Evolutionary conservation across 2,888 invertebrate species (phyloP), one percentile per base, ranked within the genome.

Genomic region (Axea sp.): DNA sequence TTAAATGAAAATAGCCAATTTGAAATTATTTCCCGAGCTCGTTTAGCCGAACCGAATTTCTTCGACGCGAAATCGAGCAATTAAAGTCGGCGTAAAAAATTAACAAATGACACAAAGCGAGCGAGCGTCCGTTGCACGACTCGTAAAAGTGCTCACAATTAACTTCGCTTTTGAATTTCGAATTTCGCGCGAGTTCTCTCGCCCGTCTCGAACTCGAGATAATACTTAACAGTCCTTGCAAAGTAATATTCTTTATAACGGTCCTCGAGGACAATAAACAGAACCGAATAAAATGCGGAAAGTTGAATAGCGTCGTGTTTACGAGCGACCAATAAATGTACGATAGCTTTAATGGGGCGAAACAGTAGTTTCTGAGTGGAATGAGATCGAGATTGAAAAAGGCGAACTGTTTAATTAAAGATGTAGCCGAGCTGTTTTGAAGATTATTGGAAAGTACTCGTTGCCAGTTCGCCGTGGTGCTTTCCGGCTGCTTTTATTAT

Each of bases 381-480:
- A 68, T 59, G 68, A 43, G 68, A 68, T 68, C 51, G 68, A 51
- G 59, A 68, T 68, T 68, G 68, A 51, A 68, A 59, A 59, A 59
- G 51, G 41, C 31, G 15, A 43, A 43, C 33, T 59, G 68, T 68
- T 68, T 68, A 68, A 68, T 68, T 68, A 68, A 68, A 59, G 68
- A 68, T 51, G 68, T 28, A 22, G 41, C 41, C 57, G 31, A 57
- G 47, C 41, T 14, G 49, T 51, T 47, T 68, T 51, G 41, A 68
- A 59, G 68, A 68, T 51, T 59, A 59, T 49, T 57, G 59, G 59
- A 51, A 49, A 51, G 19, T 22, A 30, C 19, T 17, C 41, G 26
- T 41, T 49, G 22, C 49, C 26, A 7, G 28, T 28, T 28, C 15
- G 3, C 11, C 8, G 22, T 1, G 22, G 1, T 3, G 2, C 33